phyloP scores from a whole-genome alignment of 1,140 invertebrate species.

The Conus betulinus region DNA sequence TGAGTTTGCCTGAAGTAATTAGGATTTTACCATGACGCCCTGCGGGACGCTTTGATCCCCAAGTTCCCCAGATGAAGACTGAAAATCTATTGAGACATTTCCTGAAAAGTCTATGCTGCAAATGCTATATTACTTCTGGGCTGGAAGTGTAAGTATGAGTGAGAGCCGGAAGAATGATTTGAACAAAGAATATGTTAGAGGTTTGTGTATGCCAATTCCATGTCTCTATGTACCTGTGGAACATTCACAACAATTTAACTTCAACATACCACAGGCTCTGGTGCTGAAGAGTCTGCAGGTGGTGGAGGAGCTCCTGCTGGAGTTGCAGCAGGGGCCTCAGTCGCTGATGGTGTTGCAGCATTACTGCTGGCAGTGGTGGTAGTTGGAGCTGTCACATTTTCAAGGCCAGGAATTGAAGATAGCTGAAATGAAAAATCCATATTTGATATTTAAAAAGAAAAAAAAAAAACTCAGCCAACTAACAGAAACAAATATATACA shows the following conservation, averaged over 20 bases:
- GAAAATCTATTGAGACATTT: too few species aligned
- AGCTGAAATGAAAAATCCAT: slow-evolving; percentile 77
- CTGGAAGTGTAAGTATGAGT: too few species aligned
- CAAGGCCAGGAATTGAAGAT: slow-evolving; percentile 83
- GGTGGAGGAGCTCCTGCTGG: slow-evolving; percentile 33
- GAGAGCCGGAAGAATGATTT: too few species aligned
- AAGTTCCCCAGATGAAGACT: too few species aligned
- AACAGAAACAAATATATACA: not conserved
- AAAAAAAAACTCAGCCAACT: not conserved
- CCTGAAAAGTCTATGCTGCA: too few species aligned
- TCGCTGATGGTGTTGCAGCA: slow-evolving; percentile 31
- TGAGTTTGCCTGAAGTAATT: too few species aligned
- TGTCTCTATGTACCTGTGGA: not conserved
- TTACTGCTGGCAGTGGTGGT: slow-evolving; percentile 42
- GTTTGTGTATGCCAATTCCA: too few species aligned
- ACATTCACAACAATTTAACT: not conserved
- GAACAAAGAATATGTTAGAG: too few species aligned
- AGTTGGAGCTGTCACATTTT: slow-evolving; percentile 73
- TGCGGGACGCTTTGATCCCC: too few species aligned
- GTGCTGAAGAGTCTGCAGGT: slow-evolving; percentile 25
- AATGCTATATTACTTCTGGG: too few species aligned
- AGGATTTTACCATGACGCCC: too few species aligned
- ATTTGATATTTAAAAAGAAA: not conserved
- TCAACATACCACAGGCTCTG: not conserved
- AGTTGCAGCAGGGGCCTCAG: slow-evolving; percentile 38